A percentile compares a stretch with the other conserved stretches of the same genome.
Conservation (phyloP, 2,888 invertebrate species). For the Trachelus troglodyta region DNA sequence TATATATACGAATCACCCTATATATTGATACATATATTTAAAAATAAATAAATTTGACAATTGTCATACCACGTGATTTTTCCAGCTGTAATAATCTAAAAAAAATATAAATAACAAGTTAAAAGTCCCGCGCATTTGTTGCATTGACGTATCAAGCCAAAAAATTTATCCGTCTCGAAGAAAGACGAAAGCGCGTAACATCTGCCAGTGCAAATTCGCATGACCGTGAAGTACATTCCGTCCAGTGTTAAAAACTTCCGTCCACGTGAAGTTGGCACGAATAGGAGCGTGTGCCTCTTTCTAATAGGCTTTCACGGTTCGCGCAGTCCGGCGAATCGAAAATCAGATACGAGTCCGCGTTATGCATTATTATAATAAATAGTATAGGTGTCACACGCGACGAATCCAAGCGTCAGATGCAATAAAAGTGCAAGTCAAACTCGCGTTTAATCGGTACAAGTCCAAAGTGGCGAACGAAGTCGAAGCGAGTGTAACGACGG, state of each 20-base stretch:
- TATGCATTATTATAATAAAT: neutral
- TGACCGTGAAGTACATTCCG: neutral
- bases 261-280: neutral
- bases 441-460: neutral
- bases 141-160: no score
- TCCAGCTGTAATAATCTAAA: neutral
- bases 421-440: neutral
- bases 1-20: neutral
- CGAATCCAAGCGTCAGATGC: neutral
- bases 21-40: neutral
- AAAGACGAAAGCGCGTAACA: neutral
- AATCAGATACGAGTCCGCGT: neutral
- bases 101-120: neutral
- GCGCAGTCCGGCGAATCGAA: neutral
- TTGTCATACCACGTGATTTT: neutral
- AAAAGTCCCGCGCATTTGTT: neutral
- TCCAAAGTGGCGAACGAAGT: neutral
- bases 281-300: neutral
- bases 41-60: neutral
- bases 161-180: neutral
- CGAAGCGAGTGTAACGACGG: neutral
- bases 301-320: neutral
- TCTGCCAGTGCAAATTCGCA: neutral
- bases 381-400: neutral
- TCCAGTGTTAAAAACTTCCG: neutral